Evolutionary conservation across 92 coral and sea anemone species (phyloP).

Genomic region (Bergia puertoricense): DNA sequence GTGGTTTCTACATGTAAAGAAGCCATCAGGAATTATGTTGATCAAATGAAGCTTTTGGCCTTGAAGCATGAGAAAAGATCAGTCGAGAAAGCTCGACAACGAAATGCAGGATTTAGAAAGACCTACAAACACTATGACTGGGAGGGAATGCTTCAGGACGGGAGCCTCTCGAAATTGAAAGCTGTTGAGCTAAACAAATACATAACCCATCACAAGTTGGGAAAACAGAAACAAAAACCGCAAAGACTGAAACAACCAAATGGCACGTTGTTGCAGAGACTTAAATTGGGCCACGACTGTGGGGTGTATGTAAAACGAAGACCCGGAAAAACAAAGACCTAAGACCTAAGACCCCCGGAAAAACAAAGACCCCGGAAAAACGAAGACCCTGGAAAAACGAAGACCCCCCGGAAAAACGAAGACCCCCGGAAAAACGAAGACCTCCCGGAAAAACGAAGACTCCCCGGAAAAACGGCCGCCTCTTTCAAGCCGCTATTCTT

Average conservation of each 20-base stretch:
- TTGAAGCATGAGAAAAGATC: slow-evolving; percentile 30
- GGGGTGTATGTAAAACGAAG: too few relatives aligned
- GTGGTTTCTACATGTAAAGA: slow-evolving; percentile 41
- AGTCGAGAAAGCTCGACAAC: slow-evolving; percentile 12
- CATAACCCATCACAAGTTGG: slow-evolving; percentile 40
- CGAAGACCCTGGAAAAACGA: too few relatives aligned
- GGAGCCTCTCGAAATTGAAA: slow-evolving; percentile 39
- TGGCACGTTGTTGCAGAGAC: background rate
- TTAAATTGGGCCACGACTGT: too few relatives aligned
- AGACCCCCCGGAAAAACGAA: too few relatives aligned
- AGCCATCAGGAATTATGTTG: slow-evolving; percentile 30
- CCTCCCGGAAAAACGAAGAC: too few relatives aligned
- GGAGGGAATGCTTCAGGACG: slow-evolving; percentile 44
- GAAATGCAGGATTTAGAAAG: slow-evolving; percentile 9
- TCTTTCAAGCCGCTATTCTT: too few relatives aligned
- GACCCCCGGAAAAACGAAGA: too few relatives aligned
- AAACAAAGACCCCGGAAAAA: too few relatives aligned
- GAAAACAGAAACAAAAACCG: slow-evolving; percentile 33
- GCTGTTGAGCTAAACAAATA: slow-evolving; percentile 43
- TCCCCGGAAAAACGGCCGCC: too few relatives aligned
- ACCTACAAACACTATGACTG: slow-evolving; percentile 28
- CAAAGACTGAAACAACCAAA: slow-evolving; percentile 34
- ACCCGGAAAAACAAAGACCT: too few relatives aligned
- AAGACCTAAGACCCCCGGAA: too few relatives aligned
- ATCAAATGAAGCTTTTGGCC: slow-evolving; percentile 18